A percentile compares a stretch with the other conserved stretches of the same genome.
Evolutionary conservation across 2,797 vertebrate species (phyloP).

Genomic region (Typhlichthys eigenmanni): DNA sequence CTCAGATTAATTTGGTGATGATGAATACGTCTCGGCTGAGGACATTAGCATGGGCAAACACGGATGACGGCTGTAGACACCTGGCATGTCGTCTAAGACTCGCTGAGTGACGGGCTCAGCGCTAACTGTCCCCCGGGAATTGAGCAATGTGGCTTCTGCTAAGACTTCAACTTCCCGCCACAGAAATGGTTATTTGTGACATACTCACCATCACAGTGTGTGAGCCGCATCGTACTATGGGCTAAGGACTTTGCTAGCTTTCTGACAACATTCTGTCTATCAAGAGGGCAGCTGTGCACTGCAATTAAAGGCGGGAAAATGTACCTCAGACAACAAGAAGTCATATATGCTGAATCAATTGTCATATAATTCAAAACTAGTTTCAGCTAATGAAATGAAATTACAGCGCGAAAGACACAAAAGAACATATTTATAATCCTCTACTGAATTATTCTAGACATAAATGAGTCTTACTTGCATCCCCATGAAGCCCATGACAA

Average conservation of each 20-base stretch:
- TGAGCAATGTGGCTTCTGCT: conserved; percentile 69
- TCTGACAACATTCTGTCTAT: conserved; percentile 45
- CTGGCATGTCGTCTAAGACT: conserved; percentile 74
- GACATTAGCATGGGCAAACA: conserved; percentile 66
- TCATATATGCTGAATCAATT: background rate
- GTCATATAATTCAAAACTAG: conserved; percentile 7
- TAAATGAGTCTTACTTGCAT: conserved; percentile 78
- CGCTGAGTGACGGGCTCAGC: conserved; percentile 77
- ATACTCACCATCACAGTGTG: conserved; percentile 47
- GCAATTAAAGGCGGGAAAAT: conserved; percentile 31
- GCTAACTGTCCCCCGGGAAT: conserved; percentile 71
- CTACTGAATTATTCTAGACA: conserved; percentile 12
- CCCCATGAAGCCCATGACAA: conserved; percentile 82
- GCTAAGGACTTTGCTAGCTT: conserved; percentile 42
- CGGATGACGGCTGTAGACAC: conserved; percentile 70
- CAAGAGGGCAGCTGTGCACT: conserved; percentile 67
- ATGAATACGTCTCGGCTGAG: conserved; percentile 80
- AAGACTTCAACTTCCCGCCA: conserved; percentile 69
- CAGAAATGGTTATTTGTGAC: conserved; percentile 57
- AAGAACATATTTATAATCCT: conserved; percentile 1
- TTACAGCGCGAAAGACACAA: too few species aligned
- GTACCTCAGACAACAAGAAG: conserved; percentile 23
- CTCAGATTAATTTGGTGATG: conserved; percentile 84
- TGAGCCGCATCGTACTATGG: conserved; percentile 33
- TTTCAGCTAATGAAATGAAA: background rate